Base-by-base conservation (phyloP, 2,888 invertebrate genomes). In the Erynnis tages region DNA sequence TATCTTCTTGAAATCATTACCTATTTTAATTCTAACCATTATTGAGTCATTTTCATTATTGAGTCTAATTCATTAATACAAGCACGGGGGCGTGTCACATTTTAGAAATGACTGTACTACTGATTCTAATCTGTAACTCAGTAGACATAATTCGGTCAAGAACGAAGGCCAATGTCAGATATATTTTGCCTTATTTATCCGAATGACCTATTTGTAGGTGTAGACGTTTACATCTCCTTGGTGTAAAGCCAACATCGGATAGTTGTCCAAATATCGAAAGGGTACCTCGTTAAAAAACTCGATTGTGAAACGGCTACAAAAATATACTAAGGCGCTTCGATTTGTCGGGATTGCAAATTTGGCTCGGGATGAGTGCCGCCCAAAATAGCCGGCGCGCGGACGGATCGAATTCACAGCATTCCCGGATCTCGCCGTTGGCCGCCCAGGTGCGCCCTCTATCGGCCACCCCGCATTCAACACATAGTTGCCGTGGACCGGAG, bases 301-400 rank as follows among this genome's bases (percentile, higher is more conserved):
- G 76, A 79, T 88, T 88, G 79, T 81, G 88, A 87, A 88, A 87
- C 78, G 60, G 73, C 73, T 81, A 83, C 83, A 73, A 83, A 87
- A 87, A 88, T 87, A 88, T 74, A 66, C 73, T 70, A 71, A 76
- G 78, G 76, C 82, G 79, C 77, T 81, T 83, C 81, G 79, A 82
- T 80, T 86, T 84, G 80, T 82, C 80, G 80, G 79, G 79, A 81
- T 87, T 78, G 88, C 88, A 86, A 87, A 87, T 87, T 89, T 88
- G 88, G 89, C 87, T 74, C 86, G 86, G 68, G 80, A 72, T 73
- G 82, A 69, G 79, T 63, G 77, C 65, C 68, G 73, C 76, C 76
- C 65, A 76, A 88, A 88, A 88, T 88, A 88, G 86, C 66, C 17
- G 44, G 72, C 73, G 75, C 71, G 71, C 76, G 67, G 69, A 58